Conservation (phyloP, 2,113 vertebrate species). For the Pongo pygmaeus region DNA sequence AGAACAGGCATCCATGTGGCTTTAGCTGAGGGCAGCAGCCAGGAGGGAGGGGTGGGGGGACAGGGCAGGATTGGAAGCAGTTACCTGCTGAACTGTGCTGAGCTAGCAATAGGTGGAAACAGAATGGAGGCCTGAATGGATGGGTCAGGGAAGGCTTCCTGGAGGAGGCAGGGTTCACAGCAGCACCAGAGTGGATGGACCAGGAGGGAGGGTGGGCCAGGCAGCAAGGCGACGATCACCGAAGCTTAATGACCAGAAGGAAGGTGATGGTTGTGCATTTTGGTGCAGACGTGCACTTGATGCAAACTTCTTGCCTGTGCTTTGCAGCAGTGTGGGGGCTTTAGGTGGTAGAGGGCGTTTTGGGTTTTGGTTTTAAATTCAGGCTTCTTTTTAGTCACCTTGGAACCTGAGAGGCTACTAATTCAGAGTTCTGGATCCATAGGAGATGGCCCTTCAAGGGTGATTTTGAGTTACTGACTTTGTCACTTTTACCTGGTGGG, state of each 20-base stretch:
- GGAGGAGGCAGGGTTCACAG: not conserved
- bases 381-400: not conserved
- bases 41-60: not conserved
- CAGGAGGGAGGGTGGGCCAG: not conserved
- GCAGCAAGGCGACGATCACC: not conserved
- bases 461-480: not conserved
- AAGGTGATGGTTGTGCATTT: not conserved
- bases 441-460: not conserved
- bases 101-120: not conserved
- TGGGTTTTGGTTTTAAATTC: not conserved
- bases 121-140: not conserved
- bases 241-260: no score
- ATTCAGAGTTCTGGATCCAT: not conserved
- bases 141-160: not conserved
- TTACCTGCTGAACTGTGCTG: not conserved
- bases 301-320: not conserved
- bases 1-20: not conserved
- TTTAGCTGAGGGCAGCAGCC: not conserved
- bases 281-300: not conserved
- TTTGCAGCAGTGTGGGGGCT: not conserved
- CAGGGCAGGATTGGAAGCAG: not conserved
- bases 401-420: not conserved
- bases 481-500: not conserved
- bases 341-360: not conserved
- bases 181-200: not conserved